Evolutionary conservation across 2,113 vertebrate species (phyloP).

Genomic region (Lophochroa leadbeateri): DNA sequence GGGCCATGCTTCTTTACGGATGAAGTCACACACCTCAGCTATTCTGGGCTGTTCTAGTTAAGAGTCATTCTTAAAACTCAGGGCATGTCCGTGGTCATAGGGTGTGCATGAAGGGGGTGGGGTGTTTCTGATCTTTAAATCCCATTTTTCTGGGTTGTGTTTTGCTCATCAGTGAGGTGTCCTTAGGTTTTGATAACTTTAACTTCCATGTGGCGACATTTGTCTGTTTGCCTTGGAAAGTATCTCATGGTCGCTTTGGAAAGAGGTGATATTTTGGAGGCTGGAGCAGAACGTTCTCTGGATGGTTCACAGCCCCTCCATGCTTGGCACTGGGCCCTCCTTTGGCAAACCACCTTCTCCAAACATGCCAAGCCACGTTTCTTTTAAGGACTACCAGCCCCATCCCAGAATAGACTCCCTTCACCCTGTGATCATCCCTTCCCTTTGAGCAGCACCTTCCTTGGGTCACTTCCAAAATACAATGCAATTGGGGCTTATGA

Average conservation of each 20-base stretch:
- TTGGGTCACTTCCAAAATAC: background rate
- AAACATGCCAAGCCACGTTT: background rate
- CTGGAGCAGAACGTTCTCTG: background rate
- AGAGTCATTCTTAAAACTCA: background rate
- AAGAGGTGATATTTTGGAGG: background rate
- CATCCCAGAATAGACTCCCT: background rate
- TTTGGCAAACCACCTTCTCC: background rate
- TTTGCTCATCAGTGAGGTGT: background rate
- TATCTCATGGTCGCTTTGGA: fast-evolving
- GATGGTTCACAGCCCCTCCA: background rate
- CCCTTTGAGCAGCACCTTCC: background rate
- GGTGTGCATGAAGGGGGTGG: fast-evolving
- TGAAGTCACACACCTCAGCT: background rate
- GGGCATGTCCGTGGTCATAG: fast-evolving
- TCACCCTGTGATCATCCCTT: background rate
- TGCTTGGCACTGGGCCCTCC: background rate
- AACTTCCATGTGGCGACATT: background rate
- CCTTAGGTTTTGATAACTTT: background rate
- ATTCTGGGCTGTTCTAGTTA: background rate
- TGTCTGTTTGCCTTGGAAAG: background rate
- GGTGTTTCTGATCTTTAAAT: background rate
- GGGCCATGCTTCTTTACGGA: background rate
- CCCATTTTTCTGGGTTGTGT: background rate
- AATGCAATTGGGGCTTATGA: background rate
- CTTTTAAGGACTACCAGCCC: background rate